Conservation (phyloP, 2,888 invertebrate species). For the Chrysodeixis includens region DNA sequence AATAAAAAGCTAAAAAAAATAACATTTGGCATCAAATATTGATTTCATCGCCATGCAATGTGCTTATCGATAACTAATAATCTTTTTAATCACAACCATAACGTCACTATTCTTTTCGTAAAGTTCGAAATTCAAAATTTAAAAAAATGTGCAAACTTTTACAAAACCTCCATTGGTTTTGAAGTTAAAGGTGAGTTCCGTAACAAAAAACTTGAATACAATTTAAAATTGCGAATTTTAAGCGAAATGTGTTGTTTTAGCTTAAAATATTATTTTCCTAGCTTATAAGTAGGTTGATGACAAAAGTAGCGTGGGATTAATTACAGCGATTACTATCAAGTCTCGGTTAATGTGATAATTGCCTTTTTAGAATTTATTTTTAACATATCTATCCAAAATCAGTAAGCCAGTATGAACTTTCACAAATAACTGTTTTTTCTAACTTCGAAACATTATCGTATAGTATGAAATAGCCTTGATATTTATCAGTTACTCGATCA, state of each 20-base stretch:
- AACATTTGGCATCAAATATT: too few relatives aligned
- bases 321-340: slow-evolving; percentile 24
- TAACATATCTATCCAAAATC: slow-evolving; percentile 25
- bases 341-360: slow-evolving; percentile 11
- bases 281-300: slow-evolving; percentile 10
- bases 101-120: not conserved
- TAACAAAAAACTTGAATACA: not conserved
- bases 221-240: not conserved
- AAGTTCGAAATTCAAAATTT: not conserved
- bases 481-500: not conserved
- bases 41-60: too few relatives aligned
- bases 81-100: not conserved
- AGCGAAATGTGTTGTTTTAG: too few relatives aligned
- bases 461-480: not conserved
- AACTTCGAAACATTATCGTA: not conserved
- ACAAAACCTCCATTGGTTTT: slow-evolving; percentile 8
- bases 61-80: not conserved
- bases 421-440: slow-evolving; percentile 10
- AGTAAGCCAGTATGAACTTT: slow-evolving; percentile 7
- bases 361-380: slow-evolving; percentile 11
- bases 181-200: slow-evolving; percentile 22
- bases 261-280: slow-evolving; percentile 10
- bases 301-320: slow-evolving; percentile 33
- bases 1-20: not conserved
- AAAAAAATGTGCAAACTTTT: not conserved